Evolutionary conservation across 2,113 vertebrate genomes (phyloP), one percentile per base, ranked within the genome.

Genomic region (Toxotes jaculatrix): DNA sequence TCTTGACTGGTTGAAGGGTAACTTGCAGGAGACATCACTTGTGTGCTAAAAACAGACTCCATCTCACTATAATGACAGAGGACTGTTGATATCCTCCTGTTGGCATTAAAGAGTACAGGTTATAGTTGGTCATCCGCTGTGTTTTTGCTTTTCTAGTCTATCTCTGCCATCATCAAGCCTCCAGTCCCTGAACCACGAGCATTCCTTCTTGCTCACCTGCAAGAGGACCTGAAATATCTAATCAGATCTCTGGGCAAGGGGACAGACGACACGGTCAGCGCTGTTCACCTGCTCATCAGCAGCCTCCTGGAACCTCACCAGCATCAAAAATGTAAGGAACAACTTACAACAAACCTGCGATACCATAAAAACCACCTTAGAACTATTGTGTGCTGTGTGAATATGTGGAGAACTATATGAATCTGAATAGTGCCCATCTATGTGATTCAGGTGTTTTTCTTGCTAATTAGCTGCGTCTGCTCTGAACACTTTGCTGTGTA

Each of bases 131-230:
- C 7, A 60, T 59, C 12, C 0, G 7, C 6, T 77, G 3, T 77
- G 3, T 78, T 13, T 71, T 64, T 86, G 27, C 68, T 7, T 80
- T 92, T 77, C 0, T 84, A 97, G 97, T 79, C 56, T 0, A 19
- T 97, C 38, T n/a, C 9, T 0, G 1, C 1, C 6, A 96, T 99
- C 53, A 96, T 99, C 89, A 96, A 95, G 68, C 96, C 97, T 0
- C 12, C 1, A 0, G 96, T 97, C 38, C 0, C 0, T 0, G 38
- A 98, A 0, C 77, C 92, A 0, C 74, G 34, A 53, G 14, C 0
- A 0, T 99, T 99, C 85, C 93, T 99, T 42, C 70, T 91, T 75
- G 87, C 73, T 47, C 98, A 99, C 27, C 34, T 98, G 78, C 67
- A 7, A 82, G 94, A 95, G 74, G 96, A 98, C 87, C 3, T 98